Conservation (phyloP, 2,888 invertebrate genomes). For the Hemicrepidius hirtus region DNA sequence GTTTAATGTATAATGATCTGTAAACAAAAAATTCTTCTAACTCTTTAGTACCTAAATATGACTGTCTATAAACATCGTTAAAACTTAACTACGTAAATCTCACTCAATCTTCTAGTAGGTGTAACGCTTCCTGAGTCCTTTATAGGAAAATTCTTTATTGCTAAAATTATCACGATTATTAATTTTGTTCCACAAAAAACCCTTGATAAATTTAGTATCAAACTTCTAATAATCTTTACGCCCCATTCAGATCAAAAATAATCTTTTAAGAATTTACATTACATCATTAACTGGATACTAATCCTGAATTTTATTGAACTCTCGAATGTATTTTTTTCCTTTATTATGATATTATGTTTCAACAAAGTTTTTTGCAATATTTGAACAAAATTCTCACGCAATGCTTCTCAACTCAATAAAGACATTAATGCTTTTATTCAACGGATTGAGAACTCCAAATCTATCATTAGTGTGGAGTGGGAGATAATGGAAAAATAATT, state of each 20-base stretch:
- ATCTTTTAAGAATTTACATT: no score
- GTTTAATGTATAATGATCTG: slow-evolving; percentile 13
- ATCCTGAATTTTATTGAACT: background rate
- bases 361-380: background rate
- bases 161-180: no score
- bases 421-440: slow-evolving; percentile 29
- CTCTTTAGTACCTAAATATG: slow-evolving; percentile 1
- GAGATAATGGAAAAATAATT: slow-evolving; percentile 38
- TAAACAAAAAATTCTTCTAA: slow-evolving; percentile 11
- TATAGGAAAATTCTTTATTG: background rate
- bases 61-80: slow-evolving; percentile 26
- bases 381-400: background rate
- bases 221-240: no score
- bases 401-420: background rate
- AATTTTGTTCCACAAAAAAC: no score
- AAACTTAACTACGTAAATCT: slow-evolving; percentile 23
- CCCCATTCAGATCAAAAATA: no score
- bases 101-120: slow-evolving; percentile 15
- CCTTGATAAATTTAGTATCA: no score
- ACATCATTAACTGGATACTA: no score
- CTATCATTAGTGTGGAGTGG: slow-evolving; percentile 26
- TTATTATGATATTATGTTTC: background rate
- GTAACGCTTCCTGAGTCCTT: background rate
- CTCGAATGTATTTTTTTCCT: background rate
- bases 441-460: slow-evolving; percentile 17